These are phyloP conservation scores for Seira musarum DNA, from an alignment of 2,888 invertebrate species.

Conservation along the genomic window DNA sequence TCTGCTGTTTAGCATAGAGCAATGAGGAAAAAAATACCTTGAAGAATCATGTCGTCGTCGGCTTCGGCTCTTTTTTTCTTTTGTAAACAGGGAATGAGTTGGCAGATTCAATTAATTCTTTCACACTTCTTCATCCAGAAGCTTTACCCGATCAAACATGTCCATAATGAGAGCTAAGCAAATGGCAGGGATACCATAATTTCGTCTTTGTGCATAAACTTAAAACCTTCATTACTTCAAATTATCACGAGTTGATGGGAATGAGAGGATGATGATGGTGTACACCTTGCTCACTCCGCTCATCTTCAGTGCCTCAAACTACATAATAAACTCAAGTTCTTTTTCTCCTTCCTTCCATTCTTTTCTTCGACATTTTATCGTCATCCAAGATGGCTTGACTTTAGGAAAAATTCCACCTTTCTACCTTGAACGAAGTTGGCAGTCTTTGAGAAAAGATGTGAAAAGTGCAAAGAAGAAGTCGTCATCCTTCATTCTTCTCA, in stretches of 20 bases:
- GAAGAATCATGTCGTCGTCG: slow-evolving; percentile 59
- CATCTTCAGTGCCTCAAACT: background rate
- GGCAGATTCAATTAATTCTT: slow-evolving; percentile 69
- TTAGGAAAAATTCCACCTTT: slow-evolving; percentile 23
- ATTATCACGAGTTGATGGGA: slow-evolving; percentile 27
- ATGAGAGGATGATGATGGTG: background rate
- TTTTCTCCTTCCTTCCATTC: background rate
- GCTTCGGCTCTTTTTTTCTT: slow-evolving; percentile 63
- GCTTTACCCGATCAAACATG: slow-evolving; percentile 53
- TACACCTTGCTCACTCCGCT: background rate
- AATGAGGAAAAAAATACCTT: slow-evolving; percentile 35
- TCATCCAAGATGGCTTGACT: slow-evolving; percentile 1
- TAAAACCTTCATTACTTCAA: slow-evolving; percentile 38
- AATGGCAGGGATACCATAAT: background rate
- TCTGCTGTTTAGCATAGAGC: slow-evolving; percentile 22
- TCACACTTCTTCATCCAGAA: slow-evolving; percentile 66
- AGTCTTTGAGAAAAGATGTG: slow-evolving; percentile 9
- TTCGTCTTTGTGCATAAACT: background rate
- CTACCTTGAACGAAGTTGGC: background rate
- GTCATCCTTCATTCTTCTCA: slow-evolving; percentile 28
- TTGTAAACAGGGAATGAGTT: slow-evolving; percentile 63
- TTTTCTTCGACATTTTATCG: background rate
- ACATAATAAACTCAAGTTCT: background rate
- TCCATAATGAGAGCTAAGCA: slow-evolving; percentile 5
- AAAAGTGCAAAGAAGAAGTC: slow-evolving; percentile 34